Evolutionary conservation across 2,888 invertebrate genomes (phyloP).

Genomic region (Torymus auratus): DNA sequence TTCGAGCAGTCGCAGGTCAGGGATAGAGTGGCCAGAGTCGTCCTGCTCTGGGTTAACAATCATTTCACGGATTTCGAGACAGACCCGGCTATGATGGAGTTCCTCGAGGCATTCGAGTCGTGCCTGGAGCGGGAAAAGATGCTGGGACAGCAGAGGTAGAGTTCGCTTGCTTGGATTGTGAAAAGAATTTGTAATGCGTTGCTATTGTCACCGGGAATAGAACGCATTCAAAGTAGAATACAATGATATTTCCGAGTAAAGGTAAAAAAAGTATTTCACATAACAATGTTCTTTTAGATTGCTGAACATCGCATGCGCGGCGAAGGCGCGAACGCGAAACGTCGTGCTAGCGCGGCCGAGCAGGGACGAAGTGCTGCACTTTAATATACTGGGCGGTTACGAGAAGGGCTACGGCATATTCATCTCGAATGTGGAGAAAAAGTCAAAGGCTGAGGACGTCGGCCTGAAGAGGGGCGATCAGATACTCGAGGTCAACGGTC

Average conservation of each 20-base stretch:
- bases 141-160: slow-evolving; percentile 84
- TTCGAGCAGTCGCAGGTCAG: slow-evolving; percentile 88
- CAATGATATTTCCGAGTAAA: not conserved
- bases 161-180: not conserved
- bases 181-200: too few species aligned
- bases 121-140: slow-evolving; percentile 90
- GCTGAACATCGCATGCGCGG: slow-evolving; percentile 97
- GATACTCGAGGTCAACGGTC: slow-evolving; percentile 98
- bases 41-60: slow-evolving; percentile 98
- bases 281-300: slow-evolving; percentile 76
- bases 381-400: slow-evolving; percentile 95
- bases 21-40: slow-evolving; percentile 95
- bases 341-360: slow-evolving; percentile 94
- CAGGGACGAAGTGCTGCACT: slow-evolving; percentile 94
- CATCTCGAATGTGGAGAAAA: slow-evolving; percentile 94
- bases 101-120: slow-evolving; percentile 93
- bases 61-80: slow-evolving; percentile 99
- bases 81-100: slow-evolving; percentile 97
- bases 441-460: slow-evolving; percentile 95
- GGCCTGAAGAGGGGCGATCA: slow-evolving; percentile 98
- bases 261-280: not conserved
- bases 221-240: too few species aligned
- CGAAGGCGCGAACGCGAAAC: slow-evolving; percentile 94
- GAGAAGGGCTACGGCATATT: slow-evolving; percentile 96
- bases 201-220: not conserved